Evolutionary conservation across 2,888 invertebrate genomes (phyloP).

Genomic region (Pseudanteris insignis): DNA sequence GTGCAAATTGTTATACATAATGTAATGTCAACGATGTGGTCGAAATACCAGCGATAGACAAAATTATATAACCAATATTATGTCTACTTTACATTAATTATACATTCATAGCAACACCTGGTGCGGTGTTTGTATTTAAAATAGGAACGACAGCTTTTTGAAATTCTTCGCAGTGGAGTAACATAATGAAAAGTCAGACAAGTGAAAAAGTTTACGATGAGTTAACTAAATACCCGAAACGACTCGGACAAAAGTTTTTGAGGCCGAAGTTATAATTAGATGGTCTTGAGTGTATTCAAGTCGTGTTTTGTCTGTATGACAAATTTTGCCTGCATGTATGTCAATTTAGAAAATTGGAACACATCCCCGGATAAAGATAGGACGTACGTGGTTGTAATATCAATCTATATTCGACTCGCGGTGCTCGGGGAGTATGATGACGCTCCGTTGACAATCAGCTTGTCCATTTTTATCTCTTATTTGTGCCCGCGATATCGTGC

Average conservation of each 20-base stretch:
- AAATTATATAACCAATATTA: neutral
- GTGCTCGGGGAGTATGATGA: slow-evolving; percentile 16
- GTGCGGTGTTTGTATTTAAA: too few relatives aligned
- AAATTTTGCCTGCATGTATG: slow-evolving; percentile 26
- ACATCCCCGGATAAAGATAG: slow-evolving; percentile 27
- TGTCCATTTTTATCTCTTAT: slow-evolving; percentile 4
- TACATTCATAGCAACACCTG: too few relatives aligned
- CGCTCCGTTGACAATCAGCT: slow-evolving; percentile 20
- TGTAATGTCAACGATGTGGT: too few relatives aligned
- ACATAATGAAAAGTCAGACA: neutral
- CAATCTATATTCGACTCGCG: slow-evolving; percentile 10
- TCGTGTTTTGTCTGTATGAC: slow-evolving; percentile 30
- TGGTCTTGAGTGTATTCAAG: slow-evolving; percentile 14
- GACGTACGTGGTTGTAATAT: slow-evolving; percentile 24
- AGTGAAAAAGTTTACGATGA: slow-evolving; percentile 8
- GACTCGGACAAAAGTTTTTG: slow-evolving; percentile 7
- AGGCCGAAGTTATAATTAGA: slow-evolving; percentile 13
- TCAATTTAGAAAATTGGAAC: slow-evolving; percentile 27
- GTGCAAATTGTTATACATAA: too few relatives aligned
- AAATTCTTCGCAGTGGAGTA: neutral
- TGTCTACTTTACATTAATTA: too few relatives aligned
- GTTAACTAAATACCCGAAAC: slow-evolving; percentile 16
- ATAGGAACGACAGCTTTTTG: too few relatives aligned
- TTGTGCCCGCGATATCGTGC: too few relatives aligned
- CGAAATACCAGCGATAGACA: too few relatives aligned